Evolutionary conservation across 2,797 vertebrate species (phyloP), one percentile per base, ranked within the genome.

Genomic region (Phrynocephalus forsythii): DNA sequence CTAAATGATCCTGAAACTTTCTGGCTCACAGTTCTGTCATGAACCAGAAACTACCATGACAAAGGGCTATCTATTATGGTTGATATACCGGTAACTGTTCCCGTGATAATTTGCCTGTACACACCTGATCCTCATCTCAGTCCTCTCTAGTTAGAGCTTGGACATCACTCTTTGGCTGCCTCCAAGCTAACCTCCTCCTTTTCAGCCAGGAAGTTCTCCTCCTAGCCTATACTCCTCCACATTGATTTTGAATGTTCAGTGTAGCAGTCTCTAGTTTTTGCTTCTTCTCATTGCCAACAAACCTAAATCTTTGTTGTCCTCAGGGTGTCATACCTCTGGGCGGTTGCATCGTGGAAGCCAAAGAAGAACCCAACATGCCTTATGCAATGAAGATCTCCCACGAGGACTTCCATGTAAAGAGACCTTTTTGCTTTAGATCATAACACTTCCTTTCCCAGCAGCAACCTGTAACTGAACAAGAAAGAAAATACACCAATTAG

Each of bases 281-380:
- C 4, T 50, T 4, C 30, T 50, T 66, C 78, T 85, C 82, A 82
- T 82, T 87, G 3, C 71, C 68, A 72, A 79, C 63, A 93, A 56
- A 79, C 6, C 28, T n/a, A 33, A 63, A 83, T 71, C 18, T 91
- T 89, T 94, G 91, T 0, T 96, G 93, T 87, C 69, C 93, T 52
- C 93, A 99, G 98, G 99, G 98, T 1, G 98, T 99, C 87, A 98
- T 99, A 91, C 99, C 99, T 83, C 85, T 99, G 84, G 98, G 97
- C 60, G 98, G 98, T 84, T 99, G 98, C 93, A 96, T 98, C 1
- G 98, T 98, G 88, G 97, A 98, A 26, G 94, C 97, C 13, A 98
- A 94, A 85, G 98, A 99, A 81, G 98, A 98, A 88, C 96, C 97
- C 94, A 98, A 96, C 84, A 99, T 99, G 99, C 98, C 98, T 24